A percentile compares a stretch with the other conserved stretches of the same genome.
Evolutionary conservation across 1,140 invertebrate genomes (phyloP).

Genomic region (Trachymyrmex cornetzi): DNA sequence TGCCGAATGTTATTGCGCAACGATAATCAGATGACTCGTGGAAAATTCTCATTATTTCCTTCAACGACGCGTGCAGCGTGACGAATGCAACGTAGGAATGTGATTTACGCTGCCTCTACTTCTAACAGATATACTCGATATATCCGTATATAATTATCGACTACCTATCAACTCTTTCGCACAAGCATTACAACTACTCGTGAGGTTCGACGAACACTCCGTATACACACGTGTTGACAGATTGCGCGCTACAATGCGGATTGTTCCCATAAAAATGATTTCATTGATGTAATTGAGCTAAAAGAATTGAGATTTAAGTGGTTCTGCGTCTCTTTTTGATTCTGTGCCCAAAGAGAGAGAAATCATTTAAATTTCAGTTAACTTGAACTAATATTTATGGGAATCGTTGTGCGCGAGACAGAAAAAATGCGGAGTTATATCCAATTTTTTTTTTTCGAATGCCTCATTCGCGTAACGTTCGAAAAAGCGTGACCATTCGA

Average conservation of each 20-base stretch:
- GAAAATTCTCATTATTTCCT: constrained; percentile 25
- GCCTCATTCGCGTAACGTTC: constrained; percentile 33
- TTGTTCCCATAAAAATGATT: constrained; percentile 37
- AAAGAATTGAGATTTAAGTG: constrained; percentile 14
- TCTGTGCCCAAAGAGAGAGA: neutral
- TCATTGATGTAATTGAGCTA: neutral
- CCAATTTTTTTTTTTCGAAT: constrained; percentile 20
- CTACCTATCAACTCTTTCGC: constrained; percentile 14
- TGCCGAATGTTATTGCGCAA: constrained; percentile 12
- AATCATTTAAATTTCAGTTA: constrained; percentile 31
- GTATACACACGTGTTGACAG: constrained; percentile 26
- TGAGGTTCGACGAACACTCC: constrained; percentile 38
- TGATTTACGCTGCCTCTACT: constrained; percentile 11
- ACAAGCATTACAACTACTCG: constrained; percentile 31
- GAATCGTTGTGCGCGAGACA: neutral
- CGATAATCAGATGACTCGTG: constrained; percentile 29
- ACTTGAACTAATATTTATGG: constrained; percentile 42
- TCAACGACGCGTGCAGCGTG: neutral
- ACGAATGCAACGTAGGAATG: constrained; percentile 19
- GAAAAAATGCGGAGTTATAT: constrained; percentile 34
- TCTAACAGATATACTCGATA: constrained; percentile 37
- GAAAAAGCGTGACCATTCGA: constrained; percentile 49
- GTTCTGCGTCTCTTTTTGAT: neutral
- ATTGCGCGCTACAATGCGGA: constrained; percentile 24
- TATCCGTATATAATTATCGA: constrained; percentile 33